Evolutionary conservation across 2,113 vertebrate species (phyloP).

Genomic region (Clarias batrachus): DNA sequence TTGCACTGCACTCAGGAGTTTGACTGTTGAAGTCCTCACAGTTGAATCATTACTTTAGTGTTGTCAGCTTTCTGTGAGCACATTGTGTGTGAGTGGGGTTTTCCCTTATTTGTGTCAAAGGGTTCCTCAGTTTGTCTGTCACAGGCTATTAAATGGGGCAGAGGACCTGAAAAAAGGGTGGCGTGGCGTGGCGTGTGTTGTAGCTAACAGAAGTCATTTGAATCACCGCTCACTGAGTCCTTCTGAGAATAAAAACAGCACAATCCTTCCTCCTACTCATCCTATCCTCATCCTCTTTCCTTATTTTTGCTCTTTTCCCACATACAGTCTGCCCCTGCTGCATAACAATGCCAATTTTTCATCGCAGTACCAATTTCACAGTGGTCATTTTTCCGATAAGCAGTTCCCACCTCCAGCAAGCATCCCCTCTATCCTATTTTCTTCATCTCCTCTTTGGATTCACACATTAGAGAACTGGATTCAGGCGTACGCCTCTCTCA

Average conservation of each 20-base stretch:
- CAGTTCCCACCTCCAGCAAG: slow-evolving; percentile 21
- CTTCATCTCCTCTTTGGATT: background rate
- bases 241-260: slow-evolving; percentile 31
- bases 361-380: background rate
- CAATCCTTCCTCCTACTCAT: slow-evolving; percentile 21
- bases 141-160: background rate
- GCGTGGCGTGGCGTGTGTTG: slow-evolving; percentile 7
- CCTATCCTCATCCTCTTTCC: background rate
- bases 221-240: slow-evolving; percentile 66
- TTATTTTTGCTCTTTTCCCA: background rate
- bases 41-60: background rate
- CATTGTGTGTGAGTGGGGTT: background rate
- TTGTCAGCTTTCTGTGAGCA: background rate
- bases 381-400: background rate
- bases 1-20: background rate
- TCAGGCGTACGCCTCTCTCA: slow-evolving; percentile 21
- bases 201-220: slow-evolving; percentile 64
- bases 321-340: slow-evolving; percentile 2
- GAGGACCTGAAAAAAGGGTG: background rate
- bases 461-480: slow-evolving; percentile 22
- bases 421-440: slow-evolving; percentile 34
- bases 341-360: background rate
- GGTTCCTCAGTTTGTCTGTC: slow-evolving; percentile 36
- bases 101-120: slow-evolving; percentile 24
- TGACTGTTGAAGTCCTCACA: background rate